Conservation (phyloP, 2,113 vertebrate genomes). For the Scomber colias region DNA sequence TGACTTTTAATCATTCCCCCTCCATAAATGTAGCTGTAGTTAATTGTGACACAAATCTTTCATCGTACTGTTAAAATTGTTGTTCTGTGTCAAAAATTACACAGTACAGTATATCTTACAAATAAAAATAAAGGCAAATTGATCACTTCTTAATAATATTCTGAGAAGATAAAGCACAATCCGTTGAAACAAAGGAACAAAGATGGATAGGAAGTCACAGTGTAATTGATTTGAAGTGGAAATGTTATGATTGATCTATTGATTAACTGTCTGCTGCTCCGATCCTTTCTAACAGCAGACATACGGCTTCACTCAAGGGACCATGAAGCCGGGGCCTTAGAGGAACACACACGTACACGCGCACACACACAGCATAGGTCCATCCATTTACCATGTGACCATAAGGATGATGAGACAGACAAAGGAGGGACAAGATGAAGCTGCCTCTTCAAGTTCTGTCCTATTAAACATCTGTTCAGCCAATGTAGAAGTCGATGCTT, state of each 20-base stretch:
- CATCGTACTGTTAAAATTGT: background rate
- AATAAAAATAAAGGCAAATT: background rate
- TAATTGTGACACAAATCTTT: background rate
- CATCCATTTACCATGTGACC: constrained; percentile 54
- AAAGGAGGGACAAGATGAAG: constrained; percentile 46
- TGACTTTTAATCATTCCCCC: constrained; percentile 62
- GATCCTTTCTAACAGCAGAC: constrained; percentile 76
- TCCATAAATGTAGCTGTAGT: constrained; percentile 49
- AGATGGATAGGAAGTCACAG: constrained; percentile 52
- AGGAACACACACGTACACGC: constrained; percentile 40
- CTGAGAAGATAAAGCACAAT: background rate
- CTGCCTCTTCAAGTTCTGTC: constrained; percentile 17
- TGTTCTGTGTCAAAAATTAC: background rate
- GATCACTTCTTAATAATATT: constrained; percentile 36
- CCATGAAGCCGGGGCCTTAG: constrained; percentile 28
- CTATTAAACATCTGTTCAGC: constrained; percentile 53
- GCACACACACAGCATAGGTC: constrained; percentile 29
- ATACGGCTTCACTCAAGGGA: constrained; percentile 71
- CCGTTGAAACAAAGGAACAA: constrained; percentile 48
- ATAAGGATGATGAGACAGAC: constrained; percentile 40
- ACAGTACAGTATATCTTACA: background rate
- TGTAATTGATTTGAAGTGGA: constrained; percentile 83
- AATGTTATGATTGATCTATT: constrained; percentile 87
- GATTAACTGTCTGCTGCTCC: constrained; percentile 72
- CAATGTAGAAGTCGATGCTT: constrained; percentile 4